Evolutionary conservation across 2,888 invertebrate genomes (phyloP), one percentile per base, ranked within the genome.

Genomic region (Onchidella celtica): DNA sequence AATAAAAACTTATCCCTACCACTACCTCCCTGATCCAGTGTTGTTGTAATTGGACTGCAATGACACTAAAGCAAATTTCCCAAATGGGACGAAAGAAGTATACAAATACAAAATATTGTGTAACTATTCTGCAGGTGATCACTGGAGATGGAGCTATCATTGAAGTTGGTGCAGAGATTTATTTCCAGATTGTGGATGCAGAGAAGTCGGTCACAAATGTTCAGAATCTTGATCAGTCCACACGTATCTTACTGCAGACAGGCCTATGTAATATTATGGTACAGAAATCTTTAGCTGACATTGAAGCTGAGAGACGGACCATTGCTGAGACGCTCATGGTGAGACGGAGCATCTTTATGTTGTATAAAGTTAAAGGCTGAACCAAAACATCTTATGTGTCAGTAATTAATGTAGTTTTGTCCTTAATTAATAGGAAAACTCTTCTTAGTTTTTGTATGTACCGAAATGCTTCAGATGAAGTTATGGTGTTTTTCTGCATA

Each of bases 121-220:
- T n/a, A n/a, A n/a, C n/a, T n/a, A n/a, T n/a, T n/a, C n/a, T n/a
- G n/a, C 17, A 93, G 92, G 85, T 94, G 3, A 90, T 94, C 34
- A 94, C 94, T 3, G 82, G 84, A 17, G 94, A 94, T 87, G 88
- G 91, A 34, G 94, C 93, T 11, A 90, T 93, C 24, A 91, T 94
- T 38, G 94, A 94, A 84, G 87, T 94, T 17, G 93, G 93, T 2
- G 93, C 93, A 1, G 93, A 93, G 17, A 93, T 94, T 6, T 93
- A 92, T 83, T 92, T 92, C 82, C 89, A 90, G 59, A 91, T 94
- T 21, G 85, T 88, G n/a, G 92, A 93, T 84, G 92, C 93, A 1
- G 86, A 93, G 38, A 88, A 90, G 66, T 93, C 93, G 0, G 91
- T 94, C 11, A 92, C 92, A 36, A 89, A 90, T 78, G 91, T 94